Evolutionary conservation across 2,888 invertebrate species (phyloP), one percentile per base, ranked within the genome.

Genomic region (Pollenia amentaria): DNA sequence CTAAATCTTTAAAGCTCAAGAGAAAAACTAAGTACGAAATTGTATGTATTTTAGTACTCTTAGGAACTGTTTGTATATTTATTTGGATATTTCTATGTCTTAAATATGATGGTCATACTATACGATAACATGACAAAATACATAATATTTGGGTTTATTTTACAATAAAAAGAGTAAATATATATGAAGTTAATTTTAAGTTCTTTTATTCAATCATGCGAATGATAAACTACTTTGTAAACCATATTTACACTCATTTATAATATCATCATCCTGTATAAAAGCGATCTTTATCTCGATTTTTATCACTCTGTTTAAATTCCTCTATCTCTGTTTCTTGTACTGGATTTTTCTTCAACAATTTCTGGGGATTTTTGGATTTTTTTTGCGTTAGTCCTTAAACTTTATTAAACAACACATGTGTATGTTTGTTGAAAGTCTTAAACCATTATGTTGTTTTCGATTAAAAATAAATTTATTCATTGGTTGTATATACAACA

Each of bases 201-300:
- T 51, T 42, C n/a, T 55, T 8, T 53, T 55, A 72, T 80, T 72
- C 72, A 80, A 80, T 72, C 72, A 72, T 44, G 72, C 80, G 44
- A 55, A 64, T 72, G 53, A 65, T 46, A 80, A 80, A 80, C 44
- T 80, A 64, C 44, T 72, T 72, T 72, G 70, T 80, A 80, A 80
- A 72, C 18, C 44, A 46, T 55, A 55, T 80, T 80, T 72, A 72
- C 70, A 72, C 55, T 55, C 18, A 55, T 64, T 72, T 65, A 72
- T 55, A 64, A 80, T 80, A 64, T 46, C 79, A 79, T 62, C 62
- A 79, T 70, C 42, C 21, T 77, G 14, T 38, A 16, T 55, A 40
- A 48, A 62, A 53, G 70, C 60, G 12, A 62, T 60, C 51, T 64
- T 16, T 48, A 69, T 69, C 38, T 55, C 29, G 16, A 29, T 29